Evolutionary conservation across 2,888 invertebrate genomes (phyloP).

Genomic region (Matsumyia berberina): DNA sequence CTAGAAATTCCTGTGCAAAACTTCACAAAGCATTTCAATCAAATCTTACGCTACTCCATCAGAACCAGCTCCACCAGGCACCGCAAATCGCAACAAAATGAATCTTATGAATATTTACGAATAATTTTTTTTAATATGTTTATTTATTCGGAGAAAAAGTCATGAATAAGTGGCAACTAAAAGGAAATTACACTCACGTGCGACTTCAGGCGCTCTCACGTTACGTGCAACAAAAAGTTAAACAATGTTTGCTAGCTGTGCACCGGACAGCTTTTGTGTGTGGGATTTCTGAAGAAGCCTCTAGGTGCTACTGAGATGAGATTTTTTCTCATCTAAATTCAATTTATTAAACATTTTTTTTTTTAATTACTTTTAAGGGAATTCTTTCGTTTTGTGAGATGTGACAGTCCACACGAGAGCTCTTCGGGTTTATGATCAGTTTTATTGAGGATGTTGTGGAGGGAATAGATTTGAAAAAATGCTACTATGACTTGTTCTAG

Average conservation of each 20-base stretch:
- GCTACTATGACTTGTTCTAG: no score
- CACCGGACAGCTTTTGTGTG: neutral
- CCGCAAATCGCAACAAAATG: neutral
- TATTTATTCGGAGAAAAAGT: conserved; percentile 6
- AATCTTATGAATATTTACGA: conserved; percentile 21
- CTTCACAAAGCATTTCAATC: conserved; percentile 22
- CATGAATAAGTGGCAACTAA: conserved; percentile 12
- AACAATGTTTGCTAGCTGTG: conserved; percentile 4
- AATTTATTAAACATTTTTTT: neutral
- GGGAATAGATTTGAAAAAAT: no score
- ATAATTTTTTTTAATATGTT: conserved; percentile 3
- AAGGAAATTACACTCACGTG: conserved; percentile 44
- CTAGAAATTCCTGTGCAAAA: no score
- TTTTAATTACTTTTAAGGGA: neutral
- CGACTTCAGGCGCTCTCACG: conserved; percentile 16
- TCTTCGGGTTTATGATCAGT: no score
- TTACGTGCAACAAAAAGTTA: conserved; percentile 23
- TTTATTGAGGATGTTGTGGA: no score
- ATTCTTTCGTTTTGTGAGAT: no score
- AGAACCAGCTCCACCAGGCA: no score
- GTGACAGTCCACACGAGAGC: no score
- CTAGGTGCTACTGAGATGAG: neutral
- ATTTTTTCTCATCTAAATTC: conserved; percentile 1
- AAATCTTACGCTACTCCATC: neutral
- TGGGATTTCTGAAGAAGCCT: conserved; percentile 4